Base-by-base conservation (phyloP, 2,113 vertebrate genomes). In the Boleophthalmus pectinirostris region DNA sequence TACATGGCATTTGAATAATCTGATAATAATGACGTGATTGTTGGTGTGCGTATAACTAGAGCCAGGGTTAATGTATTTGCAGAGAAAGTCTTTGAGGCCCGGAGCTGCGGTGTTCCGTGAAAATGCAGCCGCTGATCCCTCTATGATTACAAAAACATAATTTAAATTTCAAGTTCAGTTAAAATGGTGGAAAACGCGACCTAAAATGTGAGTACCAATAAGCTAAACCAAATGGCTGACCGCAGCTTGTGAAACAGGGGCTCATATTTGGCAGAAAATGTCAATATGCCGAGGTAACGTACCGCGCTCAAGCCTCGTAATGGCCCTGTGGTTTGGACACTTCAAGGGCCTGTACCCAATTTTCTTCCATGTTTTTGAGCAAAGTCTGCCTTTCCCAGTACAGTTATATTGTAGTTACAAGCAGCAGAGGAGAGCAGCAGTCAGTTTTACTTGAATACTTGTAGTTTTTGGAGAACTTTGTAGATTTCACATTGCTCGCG, bases 151-250 rank as follows among this genome's bases (percentile, higher is more conserved):
- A 33, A 61, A 33, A 61, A 61, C 24, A 33, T 12, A 1, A 33
- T 33, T 61, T 20, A 18, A 61, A 33, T 16, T 16, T 61, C 24
- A 18, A 61, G 24, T 9, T 8, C 16, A 18, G 25, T 33, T 1
- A 60, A 61, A 33, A 61, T 2, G 15, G 25, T 33, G 25, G 25
- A 33, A 61, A 61, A 16, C 58, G 3, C 24, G 15, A 61, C 15
- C 24, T 20, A 10, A 33, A 61, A 33, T 61, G 58, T 61, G 15
- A 61, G 15, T 33, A 61, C 58, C 58, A 61, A 61, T 61, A 61
- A 29, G 58, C 58, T 61, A 61, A 38, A 33, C 33, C 33, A n/a
- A 64, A 38, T 38, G 10, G 61, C 61, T 64, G 43, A 38, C 33
- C 29, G 18, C 29, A 4, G 61, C 61, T 64, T 64, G 61, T 43